Evolutionary conservation across 2,797 vertebrate genomes (phyloP), one percentile per base, ranked within the genome.

Genomic region (Heliangelus exortis): DNA sequence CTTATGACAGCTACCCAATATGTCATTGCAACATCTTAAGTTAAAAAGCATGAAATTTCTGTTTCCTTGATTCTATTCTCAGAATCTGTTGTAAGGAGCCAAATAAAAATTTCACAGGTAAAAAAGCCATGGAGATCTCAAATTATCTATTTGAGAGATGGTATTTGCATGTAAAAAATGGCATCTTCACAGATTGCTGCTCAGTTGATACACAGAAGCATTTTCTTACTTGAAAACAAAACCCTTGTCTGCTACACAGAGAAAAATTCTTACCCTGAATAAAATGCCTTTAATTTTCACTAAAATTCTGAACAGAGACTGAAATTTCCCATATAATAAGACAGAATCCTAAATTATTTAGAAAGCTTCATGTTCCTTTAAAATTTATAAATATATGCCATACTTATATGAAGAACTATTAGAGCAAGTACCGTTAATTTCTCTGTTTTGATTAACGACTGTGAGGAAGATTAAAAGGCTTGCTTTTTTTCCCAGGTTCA

Each of bases 391-490:
- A 81, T 63, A 75, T 15, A 81, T 58, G 69, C 43, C 57, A 65
- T 29, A 82, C 11, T 93, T 84, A 62, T 54, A 84, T 92, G 62
- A 90, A 95, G 93, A 81, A 84, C 77, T 90, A 34, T 95, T 95
- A 41, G 7, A 81, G 81, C 39, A 94, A 95, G 89, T 76, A 88
- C 69, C 69, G 34, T 88, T 94, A 69, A 91, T 94, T 84, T 81
- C 62, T 88, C 47, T 90, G 69, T 93, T 96, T 95, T 93, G 91
- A 93, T 95, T 88, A 95, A 88, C 22, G 73, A 53, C 39, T 79
- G 14, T 26, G 55, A 89, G 83, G 36, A 86, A 86, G 67, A 95
- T 86, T 69, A 73, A 92, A 81, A 93, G 39, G 16, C 15, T 71
- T 77, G 5, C 1, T 22, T n/a, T 54, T 54, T 65, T 62, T 59